These are phyloP conservation scores for Pseudochirops corinnae DNA, from an alignment of 2,797 vertebrate genomes.

Conservation along the genomic window DNA sequence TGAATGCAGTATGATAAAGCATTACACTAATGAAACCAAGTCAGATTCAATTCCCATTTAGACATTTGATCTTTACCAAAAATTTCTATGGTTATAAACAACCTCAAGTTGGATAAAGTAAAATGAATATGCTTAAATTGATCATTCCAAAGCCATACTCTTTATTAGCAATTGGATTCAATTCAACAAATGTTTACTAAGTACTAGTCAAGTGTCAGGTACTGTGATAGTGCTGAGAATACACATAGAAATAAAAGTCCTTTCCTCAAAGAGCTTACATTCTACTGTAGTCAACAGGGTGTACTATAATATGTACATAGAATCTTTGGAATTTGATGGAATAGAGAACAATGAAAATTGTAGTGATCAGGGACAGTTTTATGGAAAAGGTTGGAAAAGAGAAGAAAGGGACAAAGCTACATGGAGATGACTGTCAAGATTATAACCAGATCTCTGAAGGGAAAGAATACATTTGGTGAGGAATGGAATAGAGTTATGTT, in stretches of 20 bases:
- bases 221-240: neutral
- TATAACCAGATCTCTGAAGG: neutral
- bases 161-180: neutral
- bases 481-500: neutral
- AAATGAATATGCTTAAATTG: neutral
- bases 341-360: neutral
- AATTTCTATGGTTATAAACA: neutral
- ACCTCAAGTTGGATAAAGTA: neutral
- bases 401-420: neutral
- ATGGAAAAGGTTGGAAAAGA: neutral
- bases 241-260: neutral
- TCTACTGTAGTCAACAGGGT: neutral
- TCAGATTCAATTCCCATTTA: neutral
- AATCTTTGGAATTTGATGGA: neutral
- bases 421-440: neutral
- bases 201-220: neutral
- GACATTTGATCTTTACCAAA: neutral
- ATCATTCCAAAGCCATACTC: neutral
- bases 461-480: neutral
- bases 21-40: too few relatives aligned
- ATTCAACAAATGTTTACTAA: neutral
- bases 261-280: neutral
- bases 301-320: neutral
- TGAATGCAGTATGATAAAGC: too few relatives aligned
- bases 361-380: neutral